phyloP scores from a whole-genome alignment of 2,888 invertebrate species.

The Pterostichus madidus region DNA sequence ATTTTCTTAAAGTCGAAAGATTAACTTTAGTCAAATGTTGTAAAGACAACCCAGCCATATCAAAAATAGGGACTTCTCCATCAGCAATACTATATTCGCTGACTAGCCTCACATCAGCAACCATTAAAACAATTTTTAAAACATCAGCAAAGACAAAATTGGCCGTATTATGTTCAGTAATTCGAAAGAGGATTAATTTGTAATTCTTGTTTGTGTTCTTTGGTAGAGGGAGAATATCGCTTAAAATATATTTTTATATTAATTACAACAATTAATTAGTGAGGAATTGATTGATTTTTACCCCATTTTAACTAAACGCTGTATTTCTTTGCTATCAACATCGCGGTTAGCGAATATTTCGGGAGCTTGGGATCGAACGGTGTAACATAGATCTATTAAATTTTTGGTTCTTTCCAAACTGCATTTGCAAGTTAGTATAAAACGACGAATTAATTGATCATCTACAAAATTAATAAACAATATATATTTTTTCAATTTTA shows the following conservation, averaged over 20 bases:
- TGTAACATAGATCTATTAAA: conserved; percentile 77
- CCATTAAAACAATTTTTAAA: conserved; percentile 86
- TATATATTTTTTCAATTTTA: no score
- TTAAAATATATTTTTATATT: conserved; percentile 73
- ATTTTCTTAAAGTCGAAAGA: conserved; percentile 82
- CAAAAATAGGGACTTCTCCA: conserved; percentile 87
- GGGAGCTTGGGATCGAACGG: conserved; percentile 80
- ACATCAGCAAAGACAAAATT: conserved; percentile 84
- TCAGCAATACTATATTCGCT: conserved; percentile 80
- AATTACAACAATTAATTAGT: no score
- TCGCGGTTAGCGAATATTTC: conserved; percentile 82
- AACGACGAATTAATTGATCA: conserved; percentile 80
- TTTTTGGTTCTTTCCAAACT: conserved; percentile 81
- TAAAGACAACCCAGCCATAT: conserved; percentile 83
- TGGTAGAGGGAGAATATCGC: conserved; percentile 85
- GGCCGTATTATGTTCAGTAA: conserved; percentile 82
- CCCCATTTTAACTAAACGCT: conserved; percentile 80
- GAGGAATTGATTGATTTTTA: conserved; percentile 74
- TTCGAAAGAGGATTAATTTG: conserved; percentile 83
- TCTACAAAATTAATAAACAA: conserved; percentile 76
- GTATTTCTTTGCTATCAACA: conserved; percentile 79
- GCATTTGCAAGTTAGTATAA: conserved; percentile 79
- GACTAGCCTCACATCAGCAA: conserved; percentile 84
- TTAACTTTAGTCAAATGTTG: conserved; percentile 83
- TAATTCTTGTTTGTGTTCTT: conserved; percentile 83